Evolutionary conservation across 2,113 vertebrate species (phyloP).

Genomic region (Protobothrops flavoviridis): DNA sequence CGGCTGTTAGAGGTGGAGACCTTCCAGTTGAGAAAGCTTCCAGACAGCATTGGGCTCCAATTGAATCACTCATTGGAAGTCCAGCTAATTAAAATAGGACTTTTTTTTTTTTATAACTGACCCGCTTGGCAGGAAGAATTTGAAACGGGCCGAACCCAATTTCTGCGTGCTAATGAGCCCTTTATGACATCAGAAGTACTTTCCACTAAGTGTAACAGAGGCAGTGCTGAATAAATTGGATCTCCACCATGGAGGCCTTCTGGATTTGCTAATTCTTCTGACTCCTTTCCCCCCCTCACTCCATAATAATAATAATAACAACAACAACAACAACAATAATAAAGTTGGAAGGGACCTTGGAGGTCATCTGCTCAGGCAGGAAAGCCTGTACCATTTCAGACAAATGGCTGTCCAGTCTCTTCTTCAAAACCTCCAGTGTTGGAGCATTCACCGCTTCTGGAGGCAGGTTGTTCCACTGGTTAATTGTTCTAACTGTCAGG

Average conservation of each 20-base stretch:
- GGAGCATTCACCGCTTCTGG: no score
- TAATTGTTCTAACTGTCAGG: no score
- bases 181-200: slow-evolving; percentile 98
- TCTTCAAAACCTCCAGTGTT: no score
- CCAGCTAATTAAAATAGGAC: slow-evolving; percentile 98
- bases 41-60: slow-evolving; percentile 82
- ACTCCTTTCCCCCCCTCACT: slow-evolving; percentile 55
- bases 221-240: slow-evolving; percentile 98
- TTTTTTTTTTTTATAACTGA: slow-evolving; percentile 79
- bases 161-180: slow-evolving; percentile 95
- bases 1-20: slow-evolving; percentile 79
- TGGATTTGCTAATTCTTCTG: slow-evolving; percentile 82
- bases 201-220: slow-evolving; percentile 95
- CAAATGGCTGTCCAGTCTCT: no score
- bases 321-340: no score
- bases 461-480: no score
- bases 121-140: slow-evolving; percentile 94
- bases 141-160: slow-evolving; percentile 93
- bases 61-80: slow-evolving; percentile 85
- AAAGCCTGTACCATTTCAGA: no score
- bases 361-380: no score
- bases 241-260: slow-evolving; percentile 77
- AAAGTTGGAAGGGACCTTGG: no score
- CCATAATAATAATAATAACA: slow-evolving; percentile 2
- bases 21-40: slow-evolving; percentile 85